phyloP scores from a whole-genome alignment of 2,888 invertebrate species.

The Troides aeacus region DNA sequence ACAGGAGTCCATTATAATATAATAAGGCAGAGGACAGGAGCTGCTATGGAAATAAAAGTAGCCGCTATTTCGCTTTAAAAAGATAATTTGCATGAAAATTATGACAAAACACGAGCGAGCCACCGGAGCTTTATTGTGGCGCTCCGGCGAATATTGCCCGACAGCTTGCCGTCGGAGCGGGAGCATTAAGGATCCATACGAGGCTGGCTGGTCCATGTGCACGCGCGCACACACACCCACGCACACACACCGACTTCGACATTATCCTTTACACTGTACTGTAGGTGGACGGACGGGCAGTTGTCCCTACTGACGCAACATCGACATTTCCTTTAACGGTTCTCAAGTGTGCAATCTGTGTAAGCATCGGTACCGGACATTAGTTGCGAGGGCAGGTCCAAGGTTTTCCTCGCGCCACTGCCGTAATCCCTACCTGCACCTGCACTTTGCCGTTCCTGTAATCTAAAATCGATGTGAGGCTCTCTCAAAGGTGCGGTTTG shows the following conservation, averaged over 20 bases:
- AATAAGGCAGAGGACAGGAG: conserved; percentile 17
- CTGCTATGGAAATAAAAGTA: conserved; percentile 30
- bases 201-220: conserved; percentile 30
- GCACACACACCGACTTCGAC: conserved; percentile 1
- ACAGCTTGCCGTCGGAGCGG: conserved; percentile 32
- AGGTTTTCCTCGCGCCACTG: conserved; percentile 27
- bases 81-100: conserved; percentile 37
- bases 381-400: background rate
- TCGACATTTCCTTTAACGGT: too few relatives aligned
- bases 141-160: conserved; percentile 38
- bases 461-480: conserved; percentile 52
- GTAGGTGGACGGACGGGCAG: background rate
- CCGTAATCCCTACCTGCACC: conserved; percentile 44
- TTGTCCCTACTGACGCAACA: background rate
- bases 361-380: background rate
- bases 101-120: conserved; percentile 33
- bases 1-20: conserved; percentile 4
- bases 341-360: too few relatives aligned
- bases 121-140: conserved; percentile 37
- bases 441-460: conserved; percentile 43
- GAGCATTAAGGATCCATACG: conserved; percentile 36
- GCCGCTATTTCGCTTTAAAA: conserved; percentile 30
- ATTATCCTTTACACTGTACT: background rate
- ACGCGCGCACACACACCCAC: conserved; percentile 7
- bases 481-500: conserved; percentile 34